A percentile compares a stretch with the other conserved stretches of the same genome.
Evolutionary conservation across 1,140 invertebrate genomes (phyloP).

Genomic region (Pseudomyrmex concolor): DNA sequence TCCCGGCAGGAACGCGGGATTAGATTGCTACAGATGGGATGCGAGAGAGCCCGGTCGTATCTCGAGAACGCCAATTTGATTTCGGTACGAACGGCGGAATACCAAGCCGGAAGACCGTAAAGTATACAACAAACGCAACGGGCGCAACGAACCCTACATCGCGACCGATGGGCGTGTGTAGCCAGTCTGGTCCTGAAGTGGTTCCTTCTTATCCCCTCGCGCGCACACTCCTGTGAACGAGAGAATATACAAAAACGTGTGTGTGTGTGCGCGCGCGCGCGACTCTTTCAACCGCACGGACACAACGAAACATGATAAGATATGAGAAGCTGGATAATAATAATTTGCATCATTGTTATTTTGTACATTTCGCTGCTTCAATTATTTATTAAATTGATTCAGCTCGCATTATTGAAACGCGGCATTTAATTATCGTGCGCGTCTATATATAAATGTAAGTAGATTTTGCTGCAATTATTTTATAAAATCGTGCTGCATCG

Average conservation of each 20-base stretch:
- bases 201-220: background rate
- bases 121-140: constrained; percentile 68
- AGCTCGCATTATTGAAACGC: background rate
- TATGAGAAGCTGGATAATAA: background rate
- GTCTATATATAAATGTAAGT: too few relatives aligned
- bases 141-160: constrained; percentile 61
- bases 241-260: constrained; percentile 10
- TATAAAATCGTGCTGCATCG: too few relatives aligned
- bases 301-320: background rate
- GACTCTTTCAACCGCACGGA: too few relatives aligned
- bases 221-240: background rate
- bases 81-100: constrained; percentile 65
- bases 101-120: constrained; percentile 65
- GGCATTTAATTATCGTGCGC: background rate
- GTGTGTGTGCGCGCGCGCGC: too few relatives aligned
- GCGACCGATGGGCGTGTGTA: background rate
- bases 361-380: background rate
- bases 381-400: background rate
- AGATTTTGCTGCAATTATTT: too few relatives aligned
- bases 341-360: background rate
- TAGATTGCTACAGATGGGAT: constrained; percentile 82
- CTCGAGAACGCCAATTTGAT: constrained; percentile 81
- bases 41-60: constrained; percentile 75
- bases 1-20: constrained; percentile 76
- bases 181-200: background rate